Evolutionary conservation across 1,140 invertebrate genomes (phyloP), one percentile per base, ranked within the genome.

Genomic region (Aphis gossypii): DNA sequence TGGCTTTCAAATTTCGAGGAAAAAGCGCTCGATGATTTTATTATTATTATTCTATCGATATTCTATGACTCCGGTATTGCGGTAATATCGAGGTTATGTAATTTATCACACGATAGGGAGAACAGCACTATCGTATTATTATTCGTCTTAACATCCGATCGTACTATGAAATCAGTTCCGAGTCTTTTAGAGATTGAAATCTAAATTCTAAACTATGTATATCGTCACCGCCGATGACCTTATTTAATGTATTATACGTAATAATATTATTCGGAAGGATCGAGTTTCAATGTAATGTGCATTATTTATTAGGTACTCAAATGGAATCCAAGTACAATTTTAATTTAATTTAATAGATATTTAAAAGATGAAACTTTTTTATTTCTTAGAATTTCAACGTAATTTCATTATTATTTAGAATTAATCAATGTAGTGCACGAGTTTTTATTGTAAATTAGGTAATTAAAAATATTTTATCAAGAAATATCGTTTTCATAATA

Each of bases 361-460:
- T 68, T 68, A 30, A 68, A 30, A 68, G 9, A 14, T 68, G 30
- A n/a, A 68, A 14, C 30, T 60, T 60, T 11, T 7, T 4, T n/a
- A n/a, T n/a, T n/a, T 30, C 3, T 68, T n/a, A n/a, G 30, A 0
- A n/a, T n/a, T n/a, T n/a, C 1, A 0, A 14, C 2, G 30, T 30
- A 0, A 68, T 68, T 68, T 18, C 4, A 68, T 68, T 68, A 68
- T 5, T 68, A n/a, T n/a, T 68, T 68, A 68, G 54, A 30, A 14
- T 68, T 18, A 18, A n/a, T n/a, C 8, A 18, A 68, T 68, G 14
- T 1, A 68, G 2, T n/a, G 3, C 14, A 68, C 30, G 60, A n/a
- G 30, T 5, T n/a, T 60, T 68, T 18, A 68, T 5, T 68, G 23
- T n/a, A 18, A n/a, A 68, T 68, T 14, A n/a, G 11, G 56, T 18